Percentiles rank a stretch among this genome's conserved stretches.
phyloP scores from a whole-genome alignment of 64 coral and sea anemone species.

The Catalaphyllia jardinei region DNA sequence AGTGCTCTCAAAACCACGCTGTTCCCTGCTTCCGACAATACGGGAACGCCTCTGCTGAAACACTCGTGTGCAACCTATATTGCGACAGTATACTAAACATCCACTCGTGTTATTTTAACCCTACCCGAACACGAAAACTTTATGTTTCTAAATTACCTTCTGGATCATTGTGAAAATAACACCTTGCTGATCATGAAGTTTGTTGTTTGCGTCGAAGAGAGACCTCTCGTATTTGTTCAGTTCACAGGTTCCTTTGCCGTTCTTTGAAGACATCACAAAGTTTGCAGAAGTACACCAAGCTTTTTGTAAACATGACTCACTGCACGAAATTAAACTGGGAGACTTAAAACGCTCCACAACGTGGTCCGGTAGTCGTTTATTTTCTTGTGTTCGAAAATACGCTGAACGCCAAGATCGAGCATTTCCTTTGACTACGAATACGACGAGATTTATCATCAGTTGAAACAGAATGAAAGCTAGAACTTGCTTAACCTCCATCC shows the following conservation, averaged over 20 bases:
- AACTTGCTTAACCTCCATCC: neutral
- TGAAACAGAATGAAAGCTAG: neutral
- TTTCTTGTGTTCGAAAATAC: neutral
- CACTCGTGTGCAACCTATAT: no score
- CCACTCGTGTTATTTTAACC: no score
- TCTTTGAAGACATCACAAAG: neutral
- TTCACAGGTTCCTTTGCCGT: conserved; percentile 7
- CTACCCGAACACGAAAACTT: no score
- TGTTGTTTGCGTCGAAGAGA: neutral
- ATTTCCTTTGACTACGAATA: neutral
- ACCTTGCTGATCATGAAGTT: neutral
- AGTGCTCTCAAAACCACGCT: no score
- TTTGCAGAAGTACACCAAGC: neutral
- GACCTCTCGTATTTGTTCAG: neutral
- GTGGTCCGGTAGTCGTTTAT: neutral
- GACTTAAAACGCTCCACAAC: neutral
- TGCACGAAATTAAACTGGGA: neutral
- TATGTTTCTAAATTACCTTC: neutral
- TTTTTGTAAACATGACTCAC: neutral
- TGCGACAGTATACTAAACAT: no score
- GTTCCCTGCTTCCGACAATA: no score
- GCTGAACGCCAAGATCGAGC: neutral
- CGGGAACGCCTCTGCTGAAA: no score
- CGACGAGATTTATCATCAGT: neutral
- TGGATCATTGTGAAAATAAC: neutral